Evolutionary conservation across 1,140 invertebrate species (phyloP), one percentile per base, ranked within the genome.

Genomic region (Diorhabda carinulata): DNA sequence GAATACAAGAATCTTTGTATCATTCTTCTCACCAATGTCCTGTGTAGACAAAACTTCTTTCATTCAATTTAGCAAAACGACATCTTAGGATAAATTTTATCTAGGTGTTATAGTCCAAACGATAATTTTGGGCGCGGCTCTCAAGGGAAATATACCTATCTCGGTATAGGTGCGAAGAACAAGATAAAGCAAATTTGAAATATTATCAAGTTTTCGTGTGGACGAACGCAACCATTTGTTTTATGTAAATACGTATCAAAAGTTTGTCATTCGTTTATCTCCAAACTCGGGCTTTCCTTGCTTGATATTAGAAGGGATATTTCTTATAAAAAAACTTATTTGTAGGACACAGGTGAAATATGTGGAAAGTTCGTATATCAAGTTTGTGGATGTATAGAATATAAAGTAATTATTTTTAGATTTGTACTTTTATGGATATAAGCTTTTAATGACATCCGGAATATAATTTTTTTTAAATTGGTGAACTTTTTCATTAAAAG

Each of bases 161-260:
- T 70, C 64, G 64, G 59, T 52, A 52, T 68, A 74, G 78, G 72
- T 77, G 76, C 68, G 73, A 60, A 70, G 69, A 68, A 72, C 61
- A 73, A 72, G 73, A 73, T 71, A 71, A 64, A 45, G 66, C 71
- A 71, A 73, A 75, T 73, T 70, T 79, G 79, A 81, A 80, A 80
- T 80, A 80, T 80, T 79, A 80, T 79, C 76, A 81, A 81, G 78
- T 81, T 81, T 81, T 81, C 80, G 78, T 81, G 78, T 79, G 79
- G 80, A 78, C 78, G 80, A 74, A 76, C 78, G 73, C 77, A 73
- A 78, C 78, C 79, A 80, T 81, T 81, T 81, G 75, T 81, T 81
- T 71, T 71, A 71, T 71, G 74, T 76, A 76, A 76, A 76, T 76
- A 68, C 73, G 52, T 68, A 74, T 76, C 74, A 76, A 76, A 76